phyloP scores from a whole-genome alignment of 2,113 vertebrate genomes.

The Misgurnus mizolepis region DNA sequence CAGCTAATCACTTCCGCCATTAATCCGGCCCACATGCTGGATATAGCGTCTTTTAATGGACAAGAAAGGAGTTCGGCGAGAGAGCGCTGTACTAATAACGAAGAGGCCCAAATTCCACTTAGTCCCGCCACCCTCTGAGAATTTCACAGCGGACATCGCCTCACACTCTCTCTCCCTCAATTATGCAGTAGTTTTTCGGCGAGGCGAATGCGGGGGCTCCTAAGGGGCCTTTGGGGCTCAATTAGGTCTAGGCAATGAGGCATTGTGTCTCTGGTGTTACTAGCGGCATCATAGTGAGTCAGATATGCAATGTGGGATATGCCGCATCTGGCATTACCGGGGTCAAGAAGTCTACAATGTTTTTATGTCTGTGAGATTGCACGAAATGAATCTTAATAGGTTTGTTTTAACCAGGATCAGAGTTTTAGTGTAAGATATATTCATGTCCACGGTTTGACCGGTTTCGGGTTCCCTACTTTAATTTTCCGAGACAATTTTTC shows the following conservation, averaged over 20 bases:
- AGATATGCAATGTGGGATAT: slow-evolving; percentile 16
- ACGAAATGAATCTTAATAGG: neutral
- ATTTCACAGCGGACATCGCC: slow-evolving; percentile 1
- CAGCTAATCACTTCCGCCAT: slow-evolving; percentile 31
- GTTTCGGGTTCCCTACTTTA: too few relatives aligned
- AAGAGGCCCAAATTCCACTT: slow-evolving; percentile 4
- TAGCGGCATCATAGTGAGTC: neutral
- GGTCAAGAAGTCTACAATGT: slow-evolving; percentile 15
- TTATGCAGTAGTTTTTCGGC: slow-evolving; percentile 31
- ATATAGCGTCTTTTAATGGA: slow-evolving; percentile 34
- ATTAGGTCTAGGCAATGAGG: slow-evolving; percentile 55
- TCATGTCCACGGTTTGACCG: too few relatives aligned
- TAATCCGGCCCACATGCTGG: slow-evolving; percentile 32
- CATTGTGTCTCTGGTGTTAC: slow-evolving; percentile 28
- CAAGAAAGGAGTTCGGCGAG: neutral
- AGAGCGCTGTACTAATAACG: slow-evolving; percentile 12
- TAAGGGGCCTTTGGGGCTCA: slow-evolving; percentile 42
- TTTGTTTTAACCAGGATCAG: neutral
- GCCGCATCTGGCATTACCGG: neutral
- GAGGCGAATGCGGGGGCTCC: slow-evolving; percentile 41
- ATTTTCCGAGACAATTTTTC: too few relatives aligned
- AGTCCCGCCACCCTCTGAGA: slow-evolving; percentile 26
- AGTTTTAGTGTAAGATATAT: neutral
- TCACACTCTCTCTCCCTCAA: slow-evolving; percentile 31
- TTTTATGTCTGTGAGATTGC: neutral